phyloP scores from a whole-genome alignment of 2,797 vertebrate species.

The Brotula barbata region DNA sequence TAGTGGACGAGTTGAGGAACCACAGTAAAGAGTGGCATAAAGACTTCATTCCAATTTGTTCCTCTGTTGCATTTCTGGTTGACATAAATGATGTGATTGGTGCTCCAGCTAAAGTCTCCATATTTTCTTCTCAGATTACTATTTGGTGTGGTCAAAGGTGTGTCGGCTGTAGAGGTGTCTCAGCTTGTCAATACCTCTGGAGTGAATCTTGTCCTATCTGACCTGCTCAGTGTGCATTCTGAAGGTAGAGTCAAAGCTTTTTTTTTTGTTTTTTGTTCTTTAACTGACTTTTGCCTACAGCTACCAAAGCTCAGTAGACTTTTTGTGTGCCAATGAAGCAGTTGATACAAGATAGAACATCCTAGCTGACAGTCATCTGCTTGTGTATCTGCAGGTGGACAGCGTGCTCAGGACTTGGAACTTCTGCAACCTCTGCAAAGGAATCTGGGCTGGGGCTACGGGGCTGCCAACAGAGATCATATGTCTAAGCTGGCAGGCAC shows the following conservation, averaged over 20 bases:
- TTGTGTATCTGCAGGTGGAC: slow-evolving; percentile 26
- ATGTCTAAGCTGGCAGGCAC: slow-evolving; percentile 50
- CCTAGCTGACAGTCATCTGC: neutral
- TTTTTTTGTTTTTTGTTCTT: no score
- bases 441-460: slow-evolving; percentile 73
- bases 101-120: neutral
- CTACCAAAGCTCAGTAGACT: neutral
- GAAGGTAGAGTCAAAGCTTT: slow-evolving; percentile 24
- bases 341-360: neutral
- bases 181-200: slow-evolving; percentile 66
- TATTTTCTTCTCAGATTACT: slow-evolving; percentile 49
- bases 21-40: neutral
- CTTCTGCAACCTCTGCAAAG: slow-evolving; percentile 52
- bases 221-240: slow-evolving; percentile 42
- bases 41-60: neutral
- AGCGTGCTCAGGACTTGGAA: slow-evolving; percentile 50
- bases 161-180: slow-evolving; percentile 21
- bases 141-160: slow-evolving; percentile 58
- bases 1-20: slow-evolving; percentile 34
- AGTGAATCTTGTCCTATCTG: slow-evolving; percentile 74
- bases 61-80: neutral
- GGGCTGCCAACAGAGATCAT: slow-evolving; percentile 53
- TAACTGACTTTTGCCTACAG: neutral
- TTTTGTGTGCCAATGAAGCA: neutral
- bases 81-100: no score